phyloP scores from a whole-genome alignment of 1,140 invertebrate species.

The Drosophila saltans region DNA sequence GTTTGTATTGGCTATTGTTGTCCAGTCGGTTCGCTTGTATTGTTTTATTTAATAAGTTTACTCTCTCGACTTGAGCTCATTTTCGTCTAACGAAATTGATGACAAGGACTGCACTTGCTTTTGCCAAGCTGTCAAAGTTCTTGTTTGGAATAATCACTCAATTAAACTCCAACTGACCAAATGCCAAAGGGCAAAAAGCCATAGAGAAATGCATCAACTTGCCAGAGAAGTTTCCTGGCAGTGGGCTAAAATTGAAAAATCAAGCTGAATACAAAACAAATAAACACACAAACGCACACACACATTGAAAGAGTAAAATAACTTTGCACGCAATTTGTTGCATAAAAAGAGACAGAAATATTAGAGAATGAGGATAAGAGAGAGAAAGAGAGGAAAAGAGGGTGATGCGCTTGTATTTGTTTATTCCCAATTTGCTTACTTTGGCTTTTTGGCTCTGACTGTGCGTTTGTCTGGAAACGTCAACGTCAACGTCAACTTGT shows the following conservation, averaged over 20 bases:
- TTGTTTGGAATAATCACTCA: constrained; percentile 61
- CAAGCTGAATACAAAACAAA: constrained; percentile 47
- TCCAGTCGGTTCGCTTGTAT: constrained; percentile 23
- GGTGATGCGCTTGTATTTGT: constrained; percentile 36
- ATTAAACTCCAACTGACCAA: constrained; percentile 41
- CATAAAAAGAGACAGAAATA: constrained; percentile 17
- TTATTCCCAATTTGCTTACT: constrained; percentile 59
- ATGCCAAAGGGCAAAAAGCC: constrained; percentile 15
- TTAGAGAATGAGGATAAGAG: not conserved
- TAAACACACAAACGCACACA: constrained; percentile 25
- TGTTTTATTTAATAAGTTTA: constrained; percentile 37
- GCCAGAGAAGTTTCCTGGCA: constrained; percentile 25
- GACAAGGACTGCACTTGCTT: constrained; percentile 6
- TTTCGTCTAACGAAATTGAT: constrained; percentile 5
- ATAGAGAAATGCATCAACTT: constrained; percentile 43
- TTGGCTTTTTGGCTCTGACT: constrained; percentile 12
- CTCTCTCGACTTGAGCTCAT: constrained; percentile 28
- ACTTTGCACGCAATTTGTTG: constrained; percentile 65
- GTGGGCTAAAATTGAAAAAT: constrained; percentile 50
- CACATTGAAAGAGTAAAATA: constrained; percentile 34
- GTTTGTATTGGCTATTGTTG: constrained; percentile 63
- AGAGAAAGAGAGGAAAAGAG: not conserved
- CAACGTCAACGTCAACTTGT: constrained; percentile 39
- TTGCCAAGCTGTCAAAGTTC: constrained; percentile 21
- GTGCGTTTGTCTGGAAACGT: constrained; percentile 49